phyloP scores from a whole-genome alignment of 2,888 invertebrate genomes.

The Drosophila lacicola region DNA sequence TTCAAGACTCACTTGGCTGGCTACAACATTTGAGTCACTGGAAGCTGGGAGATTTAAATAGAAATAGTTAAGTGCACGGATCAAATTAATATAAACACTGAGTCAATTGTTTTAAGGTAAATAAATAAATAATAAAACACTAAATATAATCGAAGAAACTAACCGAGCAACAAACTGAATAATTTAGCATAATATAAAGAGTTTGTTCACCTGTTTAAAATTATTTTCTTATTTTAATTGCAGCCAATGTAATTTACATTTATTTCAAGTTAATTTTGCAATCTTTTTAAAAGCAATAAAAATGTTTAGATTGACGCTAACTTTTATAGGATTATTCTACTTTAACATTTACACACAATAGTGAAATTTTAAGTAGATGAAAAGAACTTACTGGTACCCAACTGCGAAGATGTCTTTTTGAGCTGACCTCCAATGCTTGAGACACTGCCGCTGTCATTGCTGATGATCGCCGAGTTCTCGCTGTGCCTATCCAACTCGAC shows the following conservation, averaged over 20 bases:
- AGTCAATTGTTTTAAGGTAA: neutral
- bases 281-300: no score
- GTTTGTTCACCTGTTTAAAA: no score
- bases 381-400: conserved; percentile 53
- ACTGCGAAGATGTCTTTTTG: conserved; percentile 64
- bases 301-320: no score
- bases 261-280: neutral
- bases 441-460: conserved; percentile 65
- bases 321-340: no score
- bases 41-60: conserved; percentile 31
- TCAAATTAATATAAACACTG: neutral
- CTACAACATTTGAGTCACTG: conserved; percentile 61
- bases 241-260: neutral
- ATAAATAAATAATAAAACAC: neutral
- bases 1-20: conserved; percentile 64
- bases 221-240: no score
- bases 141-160: neutral
- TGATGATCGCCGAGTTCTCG: conserved; percentile 60
- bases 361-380: neutral
- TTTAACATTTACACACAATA: no score
- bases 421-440: conserved; percentile 62
- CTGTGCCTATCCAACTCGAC: conserved; percentile 74
- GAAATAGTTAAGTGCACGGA: neutral
- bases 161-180: neutral
- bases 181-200: neutral